Evolutionary conservation across 2,797 vertebrate genomes (phyloP).

Genomic region (Parauchenoglanis ngamensis): DNA sequence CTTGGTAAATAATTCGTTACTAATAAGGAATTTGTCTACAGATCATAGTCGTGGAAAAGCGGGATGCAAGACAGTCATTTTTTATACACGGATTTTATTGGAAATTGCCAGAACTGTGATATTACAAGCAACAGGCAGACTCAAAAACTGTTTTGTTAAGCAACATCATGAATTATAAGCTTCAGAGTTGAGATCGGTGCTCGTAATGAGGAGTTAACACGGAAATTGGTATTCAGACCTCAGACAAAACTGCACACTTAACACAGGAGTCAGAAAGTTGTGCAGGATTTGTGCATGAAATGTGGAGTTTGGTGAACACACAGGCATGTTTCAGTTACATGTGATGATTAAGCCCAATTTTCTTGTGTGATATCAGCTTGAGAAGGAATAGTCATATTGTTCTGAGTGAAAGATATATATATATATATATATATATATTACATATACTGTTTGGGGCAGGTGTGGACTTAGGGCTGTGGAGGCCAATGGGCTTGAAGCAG

Average conservation of each 20-base stretch:
- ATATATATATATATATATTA: too few species aligned
- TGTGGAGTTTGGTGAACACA: neutral
- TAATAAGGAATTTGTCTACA: neutral
- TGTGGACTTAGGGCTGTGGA: too few species aligned
- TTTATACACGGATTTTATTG: neutral
- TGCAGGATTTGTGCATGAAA: neutral
- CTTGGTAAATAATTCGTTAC: slow-evolving; percentile 9
- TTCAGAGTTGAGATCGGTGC: too few species aligned
- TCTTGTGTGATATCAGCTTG: neutral
- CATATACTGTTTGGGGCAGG: too few species aligned
- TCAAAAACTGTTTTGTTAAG: too few species aligned
- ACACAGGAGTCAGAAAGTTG: neutral
- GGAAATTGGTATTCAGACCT: neutral
- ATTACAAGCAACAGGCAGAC: neutral
- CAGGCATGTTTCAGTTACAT: neutral
- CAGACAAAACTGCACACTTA: neutral
- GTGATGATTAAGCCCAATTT: neutral
- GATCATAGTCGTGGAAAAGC: neutral
- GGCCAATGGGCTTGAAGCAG: too few species aligned
- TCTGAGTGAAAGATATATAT: too few species aligned
- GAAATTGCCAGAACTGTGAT: neutral
- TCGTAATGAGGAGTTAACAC: neutral
- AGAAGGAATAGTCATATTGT: neutral
- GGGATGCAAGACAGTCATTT: neutral
- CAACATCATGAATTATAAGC: neutral